A percentile compares a stretch with the other conserved stretches of the same genome.
phyloP scores from a whole-genome alignment of 2,797 vertebrate species.

The Mus spretus region DNA sequence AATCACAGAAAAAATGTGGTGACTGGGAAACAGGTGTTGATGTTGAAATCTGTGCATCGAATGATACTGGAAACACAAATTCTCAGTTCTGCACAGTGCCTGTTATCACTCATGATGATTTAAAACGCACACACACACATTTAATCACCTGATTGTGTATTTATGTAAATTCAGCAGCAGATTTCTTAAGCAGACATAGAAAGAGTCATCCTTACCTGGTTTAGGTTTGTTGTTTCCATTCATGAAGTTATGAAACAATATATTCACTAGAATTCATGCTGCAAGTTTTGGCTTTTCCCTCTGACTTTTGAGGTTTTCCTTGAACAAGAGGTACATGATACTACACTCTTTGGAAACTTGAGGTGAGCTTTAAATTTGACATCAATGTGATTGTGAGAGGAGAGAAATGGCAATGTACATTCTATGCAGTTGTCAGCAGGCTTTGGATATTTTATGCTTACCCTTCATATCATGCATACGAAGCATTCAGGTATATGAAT shows the following conservation, averaged over 20 bases:
- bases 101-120: background rate
- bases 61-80: background rate
- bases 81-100: background rate
- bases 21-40: background rate
- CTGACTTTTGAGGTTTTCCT: background rate
- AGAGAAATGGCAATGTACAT: background rate
- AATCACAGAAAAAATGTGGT: background rate
- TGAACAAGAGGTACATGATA: background rate
- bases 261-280: background rate
- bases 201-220: background rate
- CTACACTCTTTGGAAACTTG: fast-evolving
- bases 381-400: fast-evolving
- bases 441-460: background rate
- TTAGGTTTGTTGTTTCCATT: background rate
- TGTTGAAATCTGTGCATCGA: background rate
- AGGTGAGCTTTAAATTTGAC: background rate
- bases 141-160: too few species aligned
- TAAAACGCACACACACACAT: background rate
- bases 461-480: too few species aligned
- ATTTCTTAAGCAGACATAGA: background rate
- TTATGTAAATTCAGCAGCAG: background rate
- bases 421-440: background rate
- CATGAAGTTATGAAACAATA: background rate
- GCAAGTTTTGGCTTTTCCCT: background rate
- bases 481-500: background rate